These are phyloP conservation scores for Troides oblongomaculatus DNA, from an alignment of 2,888 invertebrate species.

Conservation along the genomic window DNA sequence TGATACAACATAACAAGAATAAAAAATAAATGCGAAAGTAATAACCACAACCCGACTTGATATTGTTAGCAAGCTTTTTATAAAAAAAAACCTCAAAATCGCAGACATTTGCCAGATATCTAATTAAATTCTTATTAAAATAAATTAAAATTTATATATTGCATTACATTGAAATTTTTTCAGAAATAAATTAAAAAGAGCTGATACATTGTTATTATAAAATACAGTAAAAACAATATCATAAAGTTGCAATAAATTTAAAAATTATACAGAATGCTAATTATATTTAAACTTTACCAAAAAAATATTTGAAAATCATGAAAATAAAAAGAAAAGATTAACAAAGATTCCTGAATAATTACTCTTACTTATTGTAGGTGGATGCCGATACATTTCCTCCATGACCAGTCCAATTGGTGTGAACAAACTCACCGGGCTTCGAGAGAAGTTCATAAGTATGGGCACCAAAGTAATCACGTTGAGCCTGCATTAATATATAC, in stretches of 20 bases:
- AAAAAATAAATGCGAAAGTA: not conserved
- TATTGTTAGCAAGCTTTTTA: not conserved
- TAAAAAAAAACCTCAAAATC: not conserved
- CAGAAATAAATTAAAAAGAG: too few species aligned
- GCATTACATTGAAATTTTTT: too few species aligned
- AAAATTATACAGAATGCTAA: too few species aligned
- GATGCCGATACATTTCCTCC: constrained; percentile 98
- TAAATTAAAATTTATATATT: too few species aligned
- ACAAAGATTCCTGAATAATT: not conserved
- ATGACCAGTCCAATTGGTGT: constrained; percentile 99
- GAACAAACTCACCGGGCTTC: constrained; percentile 93
- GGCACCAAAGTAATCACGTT: constrained; percentile 99
- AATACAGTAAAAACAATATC: too few species aligned
- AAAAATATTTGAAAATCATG: too few species aligned
- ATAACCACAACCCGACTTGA: not conserved
- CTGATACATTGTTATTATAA: too few species aligned
- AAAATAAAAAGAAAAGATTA: too few species aligned
- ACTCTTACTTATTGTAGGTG: constrained; percentile 82
- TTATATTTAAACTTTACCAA: too few species aligned
- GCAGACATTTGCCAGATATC: too few species aligned
- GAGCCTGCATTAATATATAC: constrained; percentile 81
- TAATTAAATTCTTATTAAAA: too few species aligned
- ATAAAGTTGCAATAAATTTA: too few species aligned
- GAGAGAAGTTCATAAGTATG: constrained; percentile 96
- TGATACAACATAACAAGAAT: not conserved